Evolutionary conservation across 2,888 invertebrate genomes (phyloP), one percentile per base, ranked within the genome.

Genomic region (Oscheius sp.): DNA sequence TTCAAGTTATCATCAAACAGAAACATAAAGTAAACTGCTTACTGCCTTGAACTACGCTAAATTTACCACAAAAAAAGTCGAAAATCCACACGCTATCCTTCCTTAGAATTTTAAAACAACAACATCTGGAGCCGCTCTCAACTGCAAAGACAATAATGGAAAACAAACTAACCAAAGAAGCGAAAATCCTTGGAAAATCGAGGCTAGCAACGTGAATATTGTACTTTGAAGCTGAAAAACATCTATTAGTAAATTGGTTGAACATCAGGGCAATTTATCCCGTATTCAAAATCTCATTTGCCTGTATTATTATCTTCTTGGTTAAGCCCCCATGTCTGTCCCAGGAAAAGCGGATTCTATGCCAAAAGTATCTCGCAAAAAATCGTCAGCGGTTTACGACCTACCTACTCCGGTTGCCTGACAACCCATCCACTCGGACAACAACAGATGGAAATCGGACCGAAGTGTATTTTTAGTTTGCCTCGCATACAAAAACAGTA

Each of bases 161-260:
- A 66, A 35, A 27, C n/a, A 66, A 71, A 83, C 85, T 78, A 35
- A 86, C 84, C 84, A 86, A 45, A 84, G 73, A 35, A 86, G 79
- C 16, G 85, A 79, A 69, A 84, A 80, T 45, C 80, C 83, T 75
- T 85, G 83, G 58, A 85, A 79, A 46, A 82, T 72, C 59, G 85
- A 77, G 29, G 81, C 83, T 43, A 85, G 73, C 35, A 82, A 64
- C 23, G 85, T 85, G 78, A 85, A 80, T 53, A 85, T 59, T 43
- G 84, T 84, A 74, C 83, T 86, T 69, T 85, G 82, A 23, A 86
- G 81, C 86, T 86, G 83, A 77, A 86, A 82, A 68, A 49, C 23
- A 66, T 25, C 25, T 25, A 25, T 55, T 55, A 55, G 21, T 55
- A 21, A 55, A 25, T 9, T 25, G 25, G 21, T 6, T 25, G n/a